Conservation (phyloP, 2,113 vertebrate genomes). For the Arvicanthis niloticus region DNA sequence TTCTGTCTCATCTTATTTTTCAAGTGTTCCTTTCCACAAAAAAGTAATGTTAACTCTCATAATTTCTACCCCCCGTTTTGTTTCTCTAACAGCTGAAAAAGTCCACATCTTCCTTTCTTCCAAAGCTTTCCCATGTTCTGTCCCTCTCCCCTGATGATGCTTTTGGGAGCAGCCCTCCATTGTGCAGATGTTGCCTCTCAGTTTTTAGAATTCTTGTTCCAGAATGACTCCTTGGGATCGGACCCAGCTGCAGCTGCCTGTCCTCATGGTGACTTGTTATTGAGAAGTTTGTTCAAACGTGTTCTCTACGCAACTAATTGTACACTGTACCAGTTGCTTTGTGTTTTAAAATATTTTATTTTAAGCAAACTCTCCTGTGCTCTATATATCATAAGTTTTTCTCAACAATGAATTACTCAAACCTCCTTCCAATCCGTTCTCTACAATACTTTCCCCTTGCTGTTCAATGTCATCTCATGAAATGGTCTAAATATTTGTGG, state of each 20-base stretch:
- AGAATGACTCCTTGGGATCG: background rate
- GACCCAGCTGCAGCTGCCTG: background rate
- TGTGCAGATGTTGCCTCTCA: constrained; percentile 26
- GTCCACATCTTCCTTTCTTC: background rate
- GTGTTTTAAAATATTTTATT: background rate
- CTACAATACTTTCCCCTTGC: background rate
- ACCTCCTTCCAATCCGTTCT: background rate
- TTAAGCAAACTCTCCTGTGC: background rate
- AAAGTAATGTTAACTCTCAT: background rate
- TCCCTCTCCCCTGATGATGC: background rate
- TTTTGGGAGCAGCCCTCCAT: background rate
- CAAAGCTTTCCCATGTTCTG: background rate
- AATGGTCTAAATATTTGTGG: background rate
- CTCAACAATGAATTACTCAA: background rate
- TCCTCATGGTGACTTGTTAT: constrained; percentile 11
- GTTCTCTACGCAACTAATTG: background rate
- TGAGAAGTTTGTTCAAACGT: background rate
- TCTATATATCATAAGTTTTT: background rate
- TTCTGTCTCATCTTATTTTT: background rate
- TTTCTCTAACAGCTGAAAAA: constrained; percentile 30
- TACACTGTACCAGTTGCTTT: background rate
- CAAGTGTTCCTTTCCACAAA: background rate
- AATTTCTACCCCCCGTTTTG: background rate
- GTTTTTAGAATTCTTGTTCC: background rate
- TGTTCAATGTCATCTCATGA: background rate